Evolutionary conservation across 2,888 invertebrate species (phyloP).

Genomic region (Adineta ricciae): DNA sequence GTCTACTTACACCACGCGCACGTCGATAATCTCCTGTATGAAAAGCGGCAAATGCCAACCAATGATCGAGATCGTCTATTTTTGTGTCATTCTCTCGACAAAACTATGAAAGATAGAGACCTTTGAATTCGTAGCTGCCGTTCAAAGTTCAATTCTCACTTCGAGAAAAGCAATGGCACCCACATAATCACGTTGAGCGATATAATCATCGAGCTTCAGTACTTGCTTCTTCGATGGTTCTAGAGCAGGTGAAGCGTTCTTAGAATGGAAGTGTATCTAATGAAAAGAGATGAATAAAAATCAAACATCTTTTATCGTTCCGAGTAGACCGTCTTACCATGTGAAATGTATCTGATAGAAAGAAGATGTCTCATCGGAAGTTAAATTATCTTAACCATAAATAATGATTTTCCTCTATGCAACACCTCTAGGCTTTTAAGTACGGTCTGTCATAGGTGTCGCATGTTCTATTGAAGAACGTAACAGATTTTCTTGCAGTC

Average conservation of each 20-base stretch:
- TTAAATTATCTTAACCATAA: too few species aligned
- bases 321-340: too few species aligned
- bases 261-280: constrained; percentile 48
- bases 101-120: background rate
- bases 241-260: constrained; percentile 41
- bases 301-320: too few species aligned
- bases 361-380: too few species aligned
- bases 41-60: constrained; percentile 89
- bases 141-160: constrained; percentile 52
- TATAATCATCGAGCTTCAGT: constrained; percentile 76
- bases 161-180: constrained; percentile 85
- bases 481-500: too few species aligned
- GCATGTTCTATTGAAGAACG: too few species aligned
- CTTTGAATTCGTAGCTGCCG: background rate
- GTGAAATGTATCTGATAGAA: too few species aligned
- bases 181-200: constrained; percentile 77
- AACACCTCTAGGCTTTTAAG: too few species aligned
- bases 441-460: too few species aligned
- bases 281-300: too few species aligned
- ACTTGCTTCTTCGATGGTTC: constrained; percentile 48
- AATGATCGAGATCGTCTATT: constrained; percentile 55
- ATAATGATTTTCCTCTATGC: too few species aligned
- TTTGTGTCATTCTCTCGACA: constrained; percentile 22
- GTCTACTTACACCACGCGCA: constrained; percentile 59
- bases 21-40: constrained; percentile 84